Percentiles rank a stretch among this genome's conserved stretches.
These are phyloP conservation scores for Varanus komodoensis DNA, from an alignment of 2,113 vertebrate genomes.

Conservation along the genomic window DNA sequence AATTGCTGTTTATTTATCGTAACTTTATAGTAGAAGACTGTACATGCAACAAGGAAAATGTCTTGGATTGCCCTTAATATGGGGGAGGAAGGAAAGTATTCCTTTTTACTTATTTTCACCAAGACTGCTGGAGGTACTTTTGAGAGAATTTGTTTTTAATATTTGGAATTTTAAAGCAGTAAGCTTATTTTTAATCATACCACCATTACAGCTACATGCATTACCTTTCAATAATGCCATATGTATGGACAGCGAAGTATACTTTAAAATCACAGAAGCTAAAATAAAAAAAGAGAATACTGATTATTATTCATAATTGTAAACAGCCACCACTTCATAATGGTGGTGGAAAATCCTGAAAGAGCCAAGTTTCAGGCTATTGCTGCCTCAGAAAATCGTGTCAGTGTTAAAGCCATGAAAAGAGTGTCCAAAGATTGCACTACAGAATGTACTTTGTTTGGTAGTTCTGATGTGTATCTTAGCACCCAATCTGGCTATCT, in stretches of 20 bases:
- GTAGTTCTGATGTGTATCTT: background rate
- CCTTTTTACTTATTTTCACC: background rate
- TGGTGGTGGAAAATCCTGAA: background rate
- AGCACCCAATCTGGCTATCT: background rate
- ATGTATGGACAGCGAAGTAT: conserved; percentile 54
- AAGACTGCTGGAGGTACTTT: background rate
- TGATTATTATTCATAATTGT: background rate
- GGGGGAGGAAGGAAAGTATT: background rate
- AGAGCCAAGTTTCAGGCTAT: background rate
- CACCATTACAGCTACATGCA: background rate
- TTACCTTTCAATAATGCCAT: conserved; percentile 29
- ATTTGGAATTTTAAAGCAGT: background rate
- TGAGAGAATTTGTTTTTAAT: too few species aligned
- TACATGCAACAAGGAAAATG: background rate
- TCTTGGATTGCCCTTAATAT: background rate
- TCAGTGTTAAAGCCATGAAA: background rate
- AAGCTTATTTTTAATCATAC: background rate
- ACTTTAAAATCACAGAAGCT: conserved; percentile 63
- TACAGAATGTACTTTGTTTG: background rate
- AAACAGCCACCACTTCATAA: background rate
- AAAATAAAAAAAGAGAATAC: background rate
- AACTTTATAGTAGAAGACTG: background rate
- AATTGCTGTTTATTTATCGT: background rate
- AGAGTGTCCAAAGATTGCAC: background rate
- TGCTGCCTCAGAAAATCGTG: background rate